Evolutionary conservation across 1,140 invertebrate species (phyloP), one percentile per base, ranked within the genome.

Genomic region (Eurytemora carolleeae): DNA sequence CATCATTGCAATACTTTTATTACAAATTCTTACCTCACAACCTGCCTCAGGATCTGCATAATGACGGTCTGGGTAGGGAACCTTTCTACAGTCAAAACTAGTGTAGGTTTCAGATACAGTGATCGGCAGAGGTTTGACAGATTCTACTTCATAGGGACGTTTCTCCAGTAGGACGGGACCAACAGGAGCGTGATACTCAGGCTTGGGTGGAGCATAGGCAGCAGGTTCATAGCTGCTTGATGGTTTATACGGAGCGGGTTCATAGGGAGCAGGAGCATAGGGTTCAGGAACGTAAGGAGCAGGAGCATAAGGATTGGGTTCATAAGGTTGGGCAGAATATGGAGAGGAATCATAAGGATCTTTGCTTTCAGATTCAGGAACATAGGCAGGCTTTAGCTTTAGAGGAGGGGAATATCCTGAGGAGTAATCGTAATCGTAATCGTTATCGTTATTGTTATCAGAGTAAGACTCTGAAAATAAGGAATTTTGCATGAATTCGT

Each of bases 21-120:
- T n/a, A n/a, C n/a, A 44, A 44, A 12, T 1, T 44, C 59, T 61
- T 54, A 61, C 59, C 1, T 52, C 16, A 25, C 60, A 62, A 17
- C 60, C 60, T 15, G 60, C 24, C 25, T 62, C 53, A 19, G 60
- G 23, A 31, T 62, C 60, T 15, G 60, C 60, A 54, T 62, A 62
- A 25, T 62, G 60, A 12, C 55, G 1, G 54, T 62, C 60, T 16
- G 54, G 52, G 25, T 62, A 57, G 24, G 60, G 60, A 61, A 56
- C 60, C 2, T 15, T 23, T 31, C 60, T 56, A 24, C 60, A 62
- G 60, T 62, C 60, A 56, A 62, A 62, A 2, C 12, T n/a, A 2
- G 53, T 62, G 24, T 62, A 62, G 19, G 20, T 24, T 24, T 62
- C 55, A 19, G 57, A 23, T 1, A 56, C 25, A 15, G 53, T 62